phyloP scores from a whole-genome alignment of 2,888 invertebrate genomes.

The Romanomermis culicivorax region DNA sequence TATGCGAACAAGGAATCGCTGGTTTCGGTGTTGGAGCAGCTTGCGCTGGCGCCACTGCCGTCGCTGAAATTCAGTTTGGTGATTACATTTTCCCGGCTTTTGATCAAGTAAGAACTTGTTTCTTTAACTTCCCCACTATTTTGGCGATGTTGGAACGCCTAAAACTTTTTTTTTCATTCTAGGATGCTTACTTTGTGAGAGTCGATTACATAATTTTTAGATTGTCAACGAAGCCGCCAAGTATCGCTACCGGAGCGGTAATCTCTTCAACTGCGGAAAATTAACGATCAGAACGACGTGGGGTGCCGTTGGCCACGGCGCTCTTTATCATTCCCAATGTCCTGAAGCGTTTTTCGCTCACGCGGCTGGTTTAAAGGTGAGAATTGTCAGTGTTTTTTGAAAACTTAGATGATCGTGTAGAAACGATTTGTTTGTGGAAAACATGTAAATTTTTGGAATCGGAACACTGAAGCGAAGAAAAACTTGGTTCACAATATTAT shows the following conservation, averaged over 20 bases:
- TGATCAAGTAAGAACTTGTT: slow-evolving; percentile 70
- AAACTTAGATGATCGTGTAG: neutral
- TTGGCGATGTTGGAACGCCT: too few species aligned
- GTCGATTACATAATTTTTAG: too few species aligned
- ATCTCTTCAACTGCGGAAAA: slow-evolving; percentile 63
- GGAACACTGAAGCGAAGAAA: too few species aligned
- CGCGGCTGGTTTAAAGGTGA: slow-evolving; percentile 67
- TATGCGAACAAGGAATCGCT: slow-evolving; percentile 87
- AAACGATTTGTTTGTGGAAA: neutral
- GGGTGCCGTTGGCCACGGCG: slow-evolving; percentile 96
- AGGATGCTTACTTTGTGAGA: too few species aligned
- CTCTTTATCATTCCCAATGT: slow-evolving; percentile 89
- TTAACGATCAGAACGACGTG: slow-evolving; percentile 68
- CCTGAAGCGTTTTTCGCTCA: slow-evolving; percentile 94
- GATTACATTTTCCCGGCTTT: slow-evolving; percentile 98
- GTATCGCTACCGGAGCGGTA: slow-evolving; percentile 74
- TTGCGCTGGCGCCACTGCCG: slow-evolving; percentile 68
- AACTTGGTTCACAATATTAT: too few species aligned
- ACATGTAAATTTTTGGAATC: too few species aligned
- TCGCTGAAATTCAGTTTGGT: slow-evolving; percentile 96
- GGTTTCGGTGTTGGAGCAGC: slow-evolving; percentile 85
- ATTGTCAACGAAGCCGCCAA: slow-evolving; percentile 63
- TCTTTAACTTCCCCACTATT: too few species aligned
- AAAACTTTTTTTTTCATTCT: too few species aligned
- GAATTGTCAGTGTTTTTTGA: neutral